These are phyloP conservation scores for Ectemnius lituratus DNA, from an alignment of 2,888 invertebrate species.

Conservation along the genomic window DNA sequence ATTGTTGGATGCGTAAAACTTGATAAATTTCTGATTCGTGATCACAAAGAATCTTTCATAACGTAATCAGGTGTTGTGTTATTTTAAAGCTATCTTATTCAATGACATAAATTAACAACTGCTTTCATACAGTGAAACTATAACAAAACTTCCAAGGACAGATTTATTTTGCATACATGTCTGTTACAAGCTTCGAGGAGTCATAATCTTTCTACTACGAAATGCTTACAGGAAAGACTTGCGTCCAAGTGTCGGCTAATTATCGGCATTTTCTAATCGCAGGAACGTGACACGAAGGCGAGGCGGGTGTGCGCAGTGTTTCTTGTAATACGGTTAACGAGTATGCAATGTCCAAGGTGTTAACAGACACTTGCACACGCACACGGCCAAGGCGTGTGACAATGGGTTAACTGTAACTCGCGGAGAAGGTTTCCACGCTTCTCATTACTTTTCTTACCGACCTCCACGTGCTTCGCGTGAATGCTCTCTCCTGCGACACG, in stretches of 20 bases:
- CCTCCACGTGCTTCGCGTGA: slow-evolving; percentile 24
- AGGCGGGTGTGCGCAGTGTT: background rate
- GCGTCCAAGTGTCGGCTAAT: slow-evolving; percentile 25
- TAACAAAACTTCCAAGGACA: too few relatives aligned
- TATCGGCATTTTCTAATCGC: slow-evolving; percentile 41
- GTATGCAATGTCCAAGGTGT: slow-evolving; percentile 43
- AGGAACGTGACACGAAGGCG: slow-evolving; percentile 44
- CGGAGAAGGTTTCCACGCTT: slow-evolving; percentile 57
- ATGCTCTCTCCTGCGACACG: slow-evolving; percentile 26
- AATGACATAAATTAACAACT: too few relatives aligned
- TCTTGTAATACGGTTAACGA: slow-evolving; percentile 45
- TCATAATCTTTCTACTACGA: too few relatives aligned
- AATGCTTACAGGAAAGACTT: too few relatives aligned
- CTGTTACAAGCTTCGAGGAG: too few relatives aligned
- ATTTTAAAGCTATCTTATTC: too few relatives aligned
- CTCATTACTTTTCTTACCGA: slow-evolving; percentile 39
- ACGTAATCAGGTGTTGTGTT: too few relatives aligned
- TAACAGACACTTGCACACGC: slow-evolving; percentile 34
- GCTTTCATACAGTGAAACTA: too few relatives aligned
- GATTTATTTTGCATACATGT: too few relatives aligned
- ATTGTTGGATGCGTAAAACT: too few relatives aligned
- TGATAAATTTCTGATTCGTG: too few relatives aligned
- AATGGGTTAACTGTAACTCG: slow-evolving; percentile 59
- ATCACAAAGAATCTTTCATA: too few relatives aligned
- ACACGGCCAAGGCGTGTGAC: slow-evolving; percentile 42